Evolutionary conservation across 92 coral and sea anemone genomes (phyloP).

Genomic region (Palythoa grandiflora): DNA sequence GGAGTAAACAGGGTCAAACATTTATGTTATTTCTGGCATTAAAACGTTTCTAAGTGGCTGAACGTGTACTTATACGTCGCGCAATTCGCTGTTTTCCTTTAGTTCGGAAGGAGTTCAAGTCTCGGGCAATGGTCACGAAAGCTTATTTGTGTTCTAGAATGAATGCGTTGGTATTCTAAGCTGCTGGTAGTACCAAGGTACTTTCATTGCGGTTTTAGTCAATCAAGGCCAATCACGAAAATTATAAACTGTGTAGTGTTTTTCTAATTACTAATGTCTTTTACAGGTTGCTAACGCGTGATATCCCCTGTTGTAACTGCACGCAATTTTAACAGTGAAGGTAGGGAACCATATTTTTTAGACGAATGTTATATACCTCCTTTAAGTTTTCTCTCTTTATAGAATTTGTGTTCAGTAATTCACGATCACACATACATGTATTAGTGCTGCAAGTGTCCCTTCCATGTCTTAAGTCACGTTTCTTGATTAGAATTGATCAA

Average conservation of each 20-base stretch:
- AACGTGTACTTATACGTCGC: not conserved
- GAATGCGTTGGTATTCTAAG: not conserved
- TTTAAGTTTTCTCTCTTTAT: not conserved
- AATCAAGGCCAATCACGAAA: not conserved
- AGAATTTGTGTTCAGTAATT: not conserved
- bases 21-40: not conserved
- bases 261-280: slow-evolving; percentile 18
- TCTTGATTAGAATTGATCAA: not conserved
- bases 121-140: slow-evolving; percentile 17
- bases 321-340: slow-evolving; percentile 32
- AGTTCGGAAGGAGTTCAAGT: not conserved
- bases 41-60: not conserved
- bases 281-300: slow-evolving; percentile 47
- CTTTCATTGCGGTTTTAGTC: not conserved
- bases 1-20: slow-evolving; percentile 8
- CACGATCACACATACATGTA: not conserved
- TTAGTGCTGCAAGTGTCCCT: not conserved
- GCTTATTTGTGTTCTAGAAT: not conserved
- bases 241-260: not conserved
- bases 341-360: slow-evolving; percentile 6
- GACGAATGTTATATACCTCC: not conserved
- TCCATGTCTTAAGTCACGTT: slow-evolving; percentile 14
- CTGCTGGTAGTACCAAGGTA: not conserved
- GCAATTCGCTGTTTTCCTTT: not conserved
- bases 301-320: slow-evolving; percentile 42